phyloP scores from a whole-genome alignment of 2,797 vertebrate species.

The Neosalanx taihuensis region DNA sequence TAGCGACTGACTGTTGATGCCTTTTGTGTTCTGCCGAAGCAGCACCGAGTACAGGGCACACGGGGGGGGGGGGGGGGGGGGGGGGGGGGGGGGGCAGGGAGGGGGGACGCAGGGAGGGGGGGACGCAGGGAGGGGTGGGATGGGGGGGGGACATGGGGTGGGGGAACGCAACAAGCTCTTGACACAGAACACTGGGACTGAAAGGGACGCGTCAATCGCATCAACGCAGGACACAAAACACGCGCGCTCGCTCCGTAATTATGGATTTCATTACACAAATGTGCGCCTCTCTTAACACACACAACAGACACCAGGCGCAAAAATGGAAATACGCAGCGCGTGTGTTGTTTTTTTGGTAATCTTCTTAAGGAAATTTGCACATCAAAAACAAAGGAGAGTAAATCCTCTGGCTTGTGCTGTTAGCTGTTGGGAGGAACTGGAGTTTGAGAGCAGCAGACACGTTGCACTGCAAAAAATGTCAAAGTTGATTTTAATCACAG shows the following conservation, averaged over 20 bases:
- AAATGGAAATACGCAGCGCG: conserved; percentile 35
- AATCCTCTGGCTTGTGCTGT: conserved; percentile 38
- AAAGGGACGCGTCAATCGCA: conserved; percentile 68
- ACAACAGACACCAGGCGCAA: conserved; percentile 28
- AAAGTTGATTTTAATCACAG: conserved; percentile 63
- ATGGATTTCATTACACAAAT: conserved; percentile 65
- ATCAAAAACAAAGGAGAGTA: conserved; percentile 56
- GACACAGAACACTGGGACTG: conserved; percentile 62
- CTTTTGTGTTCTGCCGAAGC: conserved; percentile 56
- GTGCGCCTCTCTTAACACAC: neutral
- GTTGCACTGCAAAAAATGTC: conserved; percentile 46
- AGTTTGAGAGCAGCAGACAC: conserved; percentile 40
- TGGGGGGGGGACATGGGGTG: too few species aligned
- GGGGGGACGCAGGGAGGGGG: too few species aligned
- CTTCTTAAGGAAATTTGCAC: conserved; percentile 53
- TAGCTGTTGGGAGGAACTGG: conserved; percentile 28
- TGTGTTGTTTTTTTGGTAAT: conserved; percentile 40
- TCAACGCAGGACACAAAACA: conserved; percentile 57
- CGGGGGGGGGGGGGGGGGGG: conserved; percentile 17
- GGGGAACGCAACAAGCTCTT: conserved; percentile 53
- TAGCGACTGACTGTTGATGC: conserved; percentile 56
- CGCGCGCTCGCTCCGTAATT: conserved; percentile 61
- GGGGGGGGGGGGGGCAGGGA: too few species aligned
- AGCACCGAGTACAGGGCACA: conserved; percentile 50
- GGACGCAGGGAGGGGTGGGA: too few species aligned